Percentiles rank a stretch among this genome's conserved stretches.
phyloP scores from a whole-genome alignment of 2,113 vertebrate species.

The Phylloscopus whistleri region DNA sequence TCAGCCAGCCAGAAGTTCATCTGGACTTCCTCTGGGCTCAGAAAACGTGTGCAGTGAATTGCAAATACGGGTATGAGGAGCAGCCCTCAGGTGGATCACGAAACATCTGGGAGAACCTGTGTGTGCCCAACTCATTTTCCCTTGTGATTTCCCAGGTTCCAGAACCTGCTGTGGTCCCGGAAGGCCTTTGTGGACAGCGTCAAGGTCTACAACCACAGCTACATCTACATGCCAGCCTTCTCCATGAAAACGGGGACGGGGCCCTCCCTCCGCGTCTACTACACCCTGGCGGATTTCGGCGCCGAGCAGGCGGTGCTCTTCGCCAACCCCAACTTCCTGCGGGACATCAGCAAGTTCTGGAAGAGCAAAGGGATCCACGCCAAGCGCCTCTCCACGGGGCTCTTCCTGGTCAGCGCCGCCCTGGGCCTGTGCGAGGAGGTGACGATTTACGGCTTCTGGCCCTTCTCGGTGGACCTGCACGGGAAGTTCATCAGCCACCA shows the following conservation, averaged over 20 bases:
- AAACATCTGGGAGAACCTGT: neutral
- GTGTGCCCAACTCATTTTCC: neutral
- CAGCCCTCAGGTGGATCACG: neutral
- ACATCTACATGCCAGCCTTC: conserved; percentile 97
- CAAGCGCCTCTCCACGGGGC: conserved; percentile 90
- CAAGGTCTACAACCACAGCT: conserved; percentile 90
- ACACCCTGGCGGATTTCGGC: conserved; percentile 83
- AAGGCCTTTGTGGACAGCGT: conserved; percentile 90
- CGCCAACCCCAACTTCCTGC: conserved; percentile 92
- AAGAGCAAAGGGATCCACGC: conserved; percentile 87
- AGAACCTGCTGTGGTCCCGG: conserved; percentile 93
- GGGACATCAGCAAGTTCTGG: conserved; percentile 90
- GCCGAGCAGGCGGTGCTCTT: conserved; percentile 92
- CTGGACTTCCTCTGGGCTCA: neutral
- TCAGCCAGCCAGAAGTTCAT: neutral
- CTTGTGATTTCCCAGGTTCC: conserved; percentile 78
- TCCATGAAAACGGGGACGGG: conserved; percentile 91
- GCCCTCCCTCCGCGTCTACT: conserved; percentile 86
- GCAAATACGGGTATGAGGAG: neutral
- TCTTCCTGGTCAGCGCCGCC: conserved; percentile 91
- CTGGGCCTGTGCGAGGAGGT: conserved; percentile 93
- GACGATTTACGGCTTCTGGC: conserved; percentile 94
- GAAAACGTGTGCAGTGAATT: neutral
- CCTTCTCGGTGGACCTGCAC: conserved; percentile 83
- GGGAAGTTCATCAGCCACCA: conserved; percentile 90